These are phyloP conservation scores for Trididemnum clinides DNA, from an alignment of 23 tunicate genomes.

Conservation along the genomic window DNA sequence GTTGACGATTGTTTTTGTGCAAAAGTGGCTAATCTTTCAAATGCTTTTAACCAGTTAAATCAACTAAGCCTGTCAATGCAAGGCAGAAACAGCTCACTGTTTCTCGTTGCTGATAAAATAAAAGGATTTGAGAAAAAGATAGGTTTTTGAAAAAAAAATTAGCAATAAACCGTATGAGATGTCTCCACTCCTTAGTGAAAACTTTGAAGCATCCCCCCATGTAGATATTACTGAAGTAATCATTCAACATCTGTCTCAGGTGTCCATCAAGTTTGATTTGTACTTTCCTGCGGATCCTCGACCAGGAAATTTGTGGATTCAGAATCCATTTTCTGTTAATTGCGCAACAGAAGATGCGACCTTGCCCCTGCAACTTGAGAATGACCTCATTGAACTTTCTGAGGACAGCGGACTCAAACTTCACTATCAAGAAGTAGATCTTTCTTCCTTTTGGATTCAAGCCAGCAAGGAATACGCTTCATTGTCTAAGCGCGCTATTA, in stretches of 20 bases:
- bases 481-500: conserved; percentile 12
- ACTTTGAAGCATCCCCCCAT: conserved; percentile 15
- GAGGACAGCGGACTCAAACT: conserved; percentile 51
- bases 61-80: no score
- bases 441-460: conserved; percentile 51
- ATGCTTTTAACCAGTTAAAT: no score
- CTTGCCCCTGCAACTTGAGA: conserved; percentile 37
- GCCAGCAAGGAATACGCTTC: conserved; percentile 12
- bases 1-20: no score
- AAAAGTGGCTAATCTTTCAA: no score
- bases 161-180: conserved; percentile 15
- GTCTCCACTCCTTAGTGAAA: conserved; percentile 22
- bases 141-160: conserved; percentile 41
- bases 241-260: conserved; percentile 28
- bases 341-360: conserved; percentile 37
- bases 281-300: conserved; percentile 48
- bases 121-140: conserved; percentile 31
- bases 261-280: conserved; percentile 25
- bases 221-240: conserved; percentile 41
- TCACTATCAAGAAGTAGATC: conserved; percentile 33
- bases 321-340: conserved; percentile 20
- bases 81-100: no score
- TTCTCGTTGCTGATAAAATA: no score
- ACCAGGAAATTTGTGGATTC: conserved; percentile 57
- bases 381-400: conserved; percentile 44